Conservation (phyloP, 1,140 invertebrate genomes). For the Venturia canescens region DNA sequence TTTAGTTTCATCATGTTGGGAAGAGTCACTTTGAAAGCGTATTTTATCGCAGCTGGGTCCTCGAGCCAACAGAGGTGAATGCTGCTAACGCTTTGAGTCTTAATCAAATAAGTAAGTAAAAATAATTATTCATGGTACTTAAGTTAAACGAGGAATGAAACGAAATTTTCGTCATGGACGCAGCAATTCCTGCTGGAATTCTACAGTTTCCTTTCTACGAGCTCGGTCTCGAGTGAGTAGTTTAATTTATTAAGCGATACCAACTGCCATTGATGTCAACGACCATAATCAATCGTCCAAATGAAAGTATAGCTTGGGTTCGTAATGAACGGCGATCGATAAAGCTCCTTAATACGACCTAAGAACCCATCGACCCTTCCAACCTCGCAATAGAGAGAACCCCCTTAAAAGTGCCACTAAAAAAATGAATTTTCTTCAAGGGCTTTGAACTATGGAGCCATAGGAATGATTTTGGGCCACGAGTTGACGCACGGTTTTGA, state of each 20-base stretch:
- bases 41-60: slow-evolving; percentile 79
- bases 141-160: slow-evolving; percentile 20
- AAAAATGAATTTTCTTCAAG: slow-evolving; percentile 73
- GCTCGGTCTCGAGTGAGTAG: slow-evolving; percentile 73
- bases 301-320: too few relatives aligned
- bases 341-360: neutral
- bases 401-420: too few relatives aligned
- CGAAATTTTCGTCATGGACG: slow-evolving; percentile 64
- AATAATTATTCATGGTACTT: neutral
- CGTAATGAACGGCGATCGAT: too few relatives aligned
- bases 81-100: slow-evolving; percentile 84
- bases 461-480: slow-evolving; percentile 89
- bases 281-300: too few relatives aligned
- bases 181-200: slow-evolving; percentile 86
- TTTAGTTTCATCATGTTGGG: too few relatives aligned
- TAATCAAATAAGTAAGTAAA: slow-evolving; percentile 86
- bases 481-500: slow-evolving; percentile 93
- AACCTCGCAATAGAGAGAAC: too few relatives aligned
- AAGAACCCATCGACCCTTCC: neutral
- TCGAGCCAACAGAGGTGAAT: slow-evolving; percentile 85
- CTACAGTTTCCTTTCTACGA: slow-evolving; percentile 84
- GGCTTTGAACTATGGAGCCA: slow-evolving; percentile 89
- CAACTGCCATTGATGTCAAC: too few relatives aligned
- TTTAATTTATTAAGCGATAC: slow-evolving; percentile 4
- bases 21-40: neutral